Percentiles rank a stretch among this genome's conserved stretches.
These are phyloP conservation scores for Micronycteris hirsuta DNA, from an alignment of 2,113 vertebrate genomes.

Conservation along the genomic window DNA sequence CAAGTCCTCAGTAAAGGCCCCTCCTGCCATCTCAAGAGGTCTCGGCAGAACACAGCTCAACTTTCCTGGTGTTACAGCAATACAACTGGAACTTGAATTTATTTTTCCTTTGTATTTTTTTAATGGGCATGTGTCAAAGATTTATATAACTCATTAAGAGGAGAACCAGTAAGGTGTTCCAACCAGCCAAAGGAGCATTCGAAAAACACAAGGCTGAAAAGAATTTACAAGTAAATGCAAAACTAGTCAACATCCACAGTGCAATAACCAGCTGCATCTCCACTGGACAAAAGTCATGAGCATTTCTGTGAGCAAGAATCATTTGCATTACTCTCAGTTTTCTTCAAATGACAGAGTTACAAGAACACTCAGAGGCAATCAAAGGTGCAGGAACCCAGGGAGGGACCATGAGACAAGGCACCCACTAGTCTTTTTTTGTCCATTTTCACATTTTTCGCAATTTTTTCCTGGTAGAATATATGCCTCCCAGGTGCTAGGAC, in stretches of 20 bases:
- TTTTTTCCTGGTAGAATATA: background rate
- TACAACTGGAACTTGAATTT: background rate
- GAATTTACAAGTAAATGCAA: constrained; percentile 8
- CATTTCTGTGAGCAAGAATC: background rate
- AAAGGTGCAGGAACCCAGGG: background rate
- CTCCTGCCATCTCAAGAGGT: background rate
- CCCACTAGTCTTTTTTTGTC: background rate
- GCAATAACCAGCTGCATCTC: background rate
- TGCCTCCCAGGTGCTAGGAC: background rate
- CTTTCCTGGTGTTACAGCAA: background rate
- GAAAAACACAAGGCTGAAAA: background rate
- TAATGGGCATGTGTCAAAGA: background rate
- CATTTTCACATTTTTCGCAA: background rate
- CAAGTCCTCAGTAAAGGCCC: background rate
- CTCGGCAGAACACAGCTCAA: background rate
- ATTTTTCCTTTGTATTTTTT: background rate
- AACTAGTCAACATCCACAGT: background rate
- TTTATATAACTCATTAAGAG: background rate
- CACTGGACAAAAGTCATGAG: background rate
- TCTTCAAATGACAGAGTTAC: background rate
- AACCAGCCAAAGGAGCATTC: background rate
- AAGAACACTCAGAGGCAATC: background rate
- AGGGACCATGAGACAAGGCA: background rate
- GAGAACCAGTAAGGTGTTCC: background rate
- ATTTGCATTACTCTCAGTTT: background rate